Evolutionary conservation across 2,888 invertebrate genomes (phyloP).

Genomic region (Invenusta paracnida): DNA sequence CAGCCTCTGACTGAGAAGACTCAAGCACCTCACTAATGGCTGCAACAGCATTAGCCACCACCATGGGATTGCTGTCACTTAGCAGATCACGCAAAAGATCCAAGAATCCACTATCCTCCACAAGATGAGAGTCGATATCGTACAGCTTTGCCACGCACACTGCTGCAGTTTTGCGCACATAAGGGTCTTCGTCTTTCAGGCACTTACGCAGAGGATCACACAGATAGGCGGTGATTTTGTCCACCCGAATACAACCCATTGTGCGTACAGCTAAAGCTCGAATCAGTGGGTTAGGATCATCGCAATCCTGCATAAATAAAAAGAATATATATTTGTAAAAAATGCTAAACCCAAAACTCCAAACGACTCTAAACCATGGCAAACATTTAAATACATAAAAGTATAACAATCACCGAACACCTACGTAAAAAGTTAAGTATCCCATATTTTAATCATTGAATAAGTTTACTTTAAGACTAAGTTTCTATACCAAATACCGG

Average conservation of each 20-base stretch:
- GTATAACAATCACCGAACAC: too few relatives aligned
- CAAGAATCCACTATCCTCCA: constrained; percentile 84
- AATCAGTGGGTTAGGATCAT: constrained; percentile 97
- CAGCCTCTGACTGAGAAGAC: constrained; percentile 74
- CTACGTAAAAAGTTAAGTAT: too few relatives aligned
- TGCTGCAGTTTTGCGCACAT: constrained; percentile 86
- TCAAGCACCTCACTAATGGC: constrained; percentile 98
- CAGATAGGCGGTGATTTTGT: constrained; percentile 97
- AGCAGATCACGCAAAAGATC: constrained; percentile 91
- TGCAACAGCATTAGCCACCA: constrained; percentile 97
- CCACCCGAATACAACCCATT: constrained; percentile 98
- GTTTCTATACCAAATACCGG: too few relatives aligned
- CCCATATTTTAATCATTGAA: too few relatives aligned
- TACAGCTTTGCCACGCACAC: constrained; percentile 98
- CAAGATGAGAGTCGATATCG: constrained; percentile 76
- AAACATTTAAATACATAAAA: too few relatives aligned
- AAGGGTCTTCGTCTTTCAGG: constrained; percentile 62
- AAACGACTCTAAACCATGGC: too few relatives aligned
- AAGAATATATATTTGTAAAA: neutral
- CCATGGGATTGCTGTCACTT: constrained; percentile 99
- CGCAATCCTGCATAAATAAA: constrained; percentile 76
- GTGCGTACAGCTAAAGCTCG: constrained; percentile 94
- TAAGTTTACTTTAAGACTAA: too few relatives aligned
- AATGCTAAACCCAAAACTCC: too few relatives aligned
- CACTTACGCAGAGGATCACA: constrained; percentile 88